Evolutionary conservation across 2,797 vertebrate species (phyloP).

Genomic region (Benthosema pterotum): DNA sequence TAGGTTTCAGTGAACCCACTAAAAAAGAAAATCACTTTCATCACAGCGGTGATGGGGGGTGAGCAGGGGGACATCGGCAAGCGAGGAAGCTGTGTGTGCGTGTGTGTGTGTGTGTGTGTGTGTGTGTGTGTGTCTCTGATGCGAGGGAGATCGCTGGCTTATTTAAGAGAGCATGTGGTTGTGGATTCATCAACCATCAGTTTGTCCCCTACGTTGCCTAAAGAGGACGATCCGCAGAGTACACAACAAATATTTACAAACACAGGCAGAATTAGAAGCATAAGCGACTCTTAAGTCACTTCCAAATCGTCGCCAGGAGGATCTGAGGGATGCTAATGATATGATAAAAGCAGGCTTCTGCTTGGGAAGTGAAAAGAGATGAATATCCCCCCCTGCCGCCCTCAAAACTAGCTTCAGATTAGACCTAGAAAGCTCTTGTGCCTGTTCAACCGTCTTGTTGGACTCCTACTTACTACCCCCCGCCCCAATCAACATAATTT

Average conservation of each 20-base stretch:
- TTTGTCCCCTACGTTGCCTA: conserved; percentile 5
- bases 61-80: conserved; percentile 25
- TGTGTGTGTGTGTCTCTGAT: not conserved
- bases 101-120: conserved; percentile 3
- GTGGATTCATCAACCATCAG: conserved; percentile 9
- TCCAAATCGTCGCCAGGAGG: not conserved
- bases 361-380: not conserved
- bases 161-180: conserved; percentile 17
- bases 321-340: not conserved
- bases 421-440: too few relatives aligned
- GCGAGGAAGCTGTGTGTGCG: conserved; percentile 18
- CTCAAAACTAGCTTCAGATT: too few relatives aligned
- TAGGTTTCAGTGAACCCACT: conserved; percentile 32
- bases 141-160: conserved; percentile 34
- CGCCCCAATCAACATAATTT: too few relatives aligned
- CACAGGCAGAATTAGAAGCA: not conserved
- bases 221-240: not conserved
- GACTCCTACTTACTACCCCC: too few relatives aligned
- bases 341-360: not conserved
- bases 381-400: too few relatives aligned
- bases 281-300: not conserved
- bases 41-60: conserved; percentile 53
- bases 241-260: conserved; percentile 2
- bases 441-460: too few relatives aligned
- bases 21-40: conserved; percentile 49